phyloP scores from a whole-genome alignment of 2,113 vertebrate species.

The Pomatorhinus ruficollis region DNA sequence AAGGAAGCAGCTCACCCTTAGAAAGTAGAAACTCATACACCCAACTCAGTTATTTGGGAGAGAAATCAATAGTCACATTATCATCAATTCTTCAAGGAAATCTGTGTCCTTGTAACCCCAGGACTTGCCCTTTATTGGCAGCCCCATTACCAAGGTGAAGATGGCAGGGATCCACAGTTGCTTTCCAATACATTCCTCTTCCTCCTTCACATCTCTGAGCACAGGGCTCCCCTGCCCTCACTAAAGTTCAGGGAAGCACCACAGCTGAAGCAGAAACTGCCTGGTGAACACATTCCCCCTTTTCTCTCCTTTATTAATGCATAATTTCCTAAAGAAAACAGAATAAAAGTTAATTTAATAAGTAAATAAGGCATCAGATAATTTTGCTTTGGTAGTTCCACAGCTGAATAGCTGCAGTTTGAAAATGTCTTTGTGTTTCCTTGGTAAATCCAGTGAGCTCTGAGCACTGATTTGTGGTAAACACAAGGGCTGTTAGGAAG shows the following conservation, averaged over 20 bases:
- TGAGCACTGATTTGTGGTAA: not conserved
- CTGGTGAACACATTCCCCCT: not conserved
- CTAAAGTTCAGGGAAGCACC: not conserved
- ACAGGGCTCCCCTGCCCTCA: not conserved
- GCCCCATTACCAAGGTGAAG: not conserved
- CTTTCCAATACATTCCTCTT: not conserved
- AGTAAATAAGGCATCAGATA: not conserved
- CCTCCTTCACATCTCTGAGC: not conserved
- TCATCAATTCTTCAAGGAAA: not conserved
- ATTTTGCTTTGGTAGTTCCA: not conserved
- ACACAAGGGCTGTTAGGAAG: not conserved
- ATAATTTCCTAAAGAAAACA: not conserved
- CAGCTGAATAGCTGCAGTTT: not conserved
- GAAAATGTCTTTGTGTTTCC: not conserved
- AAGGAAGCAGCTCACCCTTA: not conserved
- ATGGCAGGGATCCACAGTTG: not conserved
- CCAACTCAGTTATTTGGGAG: not conserved
- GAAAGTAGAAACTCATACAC: not conserved
- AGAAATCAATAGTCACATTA: not conserved
- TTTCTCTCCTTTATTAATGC: not conserved
- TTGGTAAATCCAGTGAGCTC: not conserved
- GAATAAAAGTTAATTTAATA: not conserved
- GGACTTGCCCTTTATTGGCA: not conserved
- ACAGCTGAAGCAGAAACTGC: not conserved
- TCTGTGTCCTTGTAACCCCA: not conserved